These are phyloP conservation scores for Halcyon smyrnensis DNA, from an alignment of 2,797 vertebrate species.

Conservation along the genomic window DNA sequence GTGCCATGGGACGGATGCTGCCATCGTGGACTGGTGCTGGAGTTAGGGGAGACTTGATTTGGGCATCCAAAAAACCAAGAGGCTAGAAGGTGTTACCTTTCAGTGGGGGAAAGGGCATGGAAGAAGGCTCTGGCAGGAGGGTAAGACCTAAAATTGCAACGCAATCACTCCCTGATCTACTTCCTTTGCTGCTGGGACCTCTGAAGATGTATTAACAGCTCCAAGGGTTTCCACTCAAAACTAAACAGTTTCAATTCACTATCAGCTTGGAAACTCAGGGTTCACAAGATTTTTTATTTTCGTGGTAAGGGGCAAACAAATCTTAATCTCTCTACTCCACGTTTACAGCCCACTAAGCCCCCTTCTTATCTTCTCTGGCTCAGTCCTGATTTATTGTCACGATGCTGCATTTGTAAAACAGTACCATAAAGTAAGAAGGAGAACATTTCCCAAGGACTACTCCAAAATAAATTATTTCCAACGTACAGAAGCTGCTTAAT, in stretches of 20 bases:
- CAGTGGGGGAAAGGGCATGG: neutral
- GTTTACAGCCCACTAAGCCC: slow-evolving; percentile 73
- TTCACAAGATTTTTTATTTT: slow-evolving; percentile 54
- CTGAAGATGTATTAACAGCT: neutral
- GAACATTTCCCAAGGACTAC: slow-evolving; percentile 78
- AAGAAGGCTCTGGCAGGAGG: neutral
- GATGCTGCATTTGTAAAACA: slow-evolving; percentile 71
- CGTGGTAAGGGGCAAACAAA: slow-evolving; percentile 64
- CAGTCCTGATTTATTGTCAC: slow-evolving; percentile 71
- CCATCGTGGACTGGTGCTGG: neutral
- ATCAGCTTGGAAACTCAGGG: slow-evolving; percentile 17
- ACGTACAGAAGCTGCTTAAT: slow-evolving; percentile 78
- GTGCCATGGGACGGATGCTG: neutral
- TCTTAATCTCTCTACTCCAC: slow-evolving; percentile 70
- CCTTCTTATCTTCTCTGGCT: slow-evolving; percentile 71
- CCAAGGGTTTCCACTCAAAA: neutral
- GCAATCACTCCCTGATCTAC: neutral
- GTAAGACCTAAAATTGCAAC: neutral
- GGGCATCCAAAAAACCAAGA: neutral
- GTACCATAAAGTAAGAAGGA: slow-evolving; percentile 75
- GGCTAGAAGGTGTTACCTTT: neutral
- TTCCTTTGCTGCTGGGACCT: neutral
- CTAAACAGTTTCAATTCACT: neutral
- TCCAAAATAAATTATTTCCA: slow-evolving; percentile 82
- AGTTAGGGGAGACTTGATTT: neutral